Conservation (phyloP, 2,113 vertebrate species). For the Orcinus orca region DNA sequence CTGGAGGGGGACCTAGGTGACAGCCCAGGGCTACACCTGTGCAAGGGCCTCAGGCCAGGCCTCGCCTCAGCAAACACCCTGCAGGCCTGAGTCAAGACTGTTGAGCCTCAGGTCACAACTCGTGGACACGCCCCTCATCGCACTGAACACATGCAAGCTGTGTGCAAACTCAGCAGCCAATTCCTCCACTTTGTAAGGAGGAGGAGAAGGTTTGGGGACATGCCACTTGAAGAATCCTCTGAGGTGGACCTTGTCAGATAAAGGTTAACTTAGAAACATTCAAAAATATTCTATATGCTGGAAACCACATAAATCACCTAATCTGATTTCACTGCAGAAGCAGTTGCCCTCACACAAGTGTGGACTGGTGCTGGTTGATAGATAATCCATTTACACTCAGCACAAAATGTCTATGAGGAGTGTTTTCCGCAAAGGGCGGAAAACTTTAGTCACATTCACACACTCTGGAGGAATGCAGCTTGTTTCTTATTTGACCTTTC, state of each 20-base stretch:
- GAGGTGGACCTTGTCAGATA: not conserved
- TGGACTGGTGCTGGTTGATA: not conserved
- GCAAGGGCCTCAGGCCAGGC: not conserved
- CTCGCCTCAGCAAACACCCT: not conserved
- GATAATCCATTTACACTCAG: accelerated
- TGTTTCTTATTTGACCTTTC: not conserved
- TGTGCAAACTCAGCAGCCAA: not conserved
- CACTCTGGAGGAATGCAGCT: not conserved
- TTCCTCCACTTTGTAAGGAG: not conserved
- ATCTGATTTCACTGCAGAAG: not conserved
- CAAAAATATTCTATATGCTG: not conserved
- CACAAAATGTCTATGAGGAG: not conserved
- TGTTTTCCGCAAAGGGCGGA: not conserved
- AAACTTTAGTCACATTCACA: no score
- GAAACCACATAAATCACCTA: not conserved
- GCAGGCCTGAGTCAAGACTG: not conserved
- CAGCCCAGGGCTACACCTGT: not conserved
- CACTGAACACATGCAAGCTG: not conserved
- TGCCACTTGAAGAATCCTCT: not conserved
- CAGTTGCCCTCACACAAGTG: not conserved
- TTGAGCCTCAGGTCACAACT: not conserved
- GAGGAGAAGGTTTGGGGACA: not conserved
- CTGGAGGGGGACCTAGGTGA: not conserved
- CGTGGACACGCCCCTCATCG: accelerated
- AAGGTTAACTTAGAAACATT: not conserved